phyloP scores from a whole-genome alignment of 2,888 invertebrate species.

The Aquatica leii region DNA sequence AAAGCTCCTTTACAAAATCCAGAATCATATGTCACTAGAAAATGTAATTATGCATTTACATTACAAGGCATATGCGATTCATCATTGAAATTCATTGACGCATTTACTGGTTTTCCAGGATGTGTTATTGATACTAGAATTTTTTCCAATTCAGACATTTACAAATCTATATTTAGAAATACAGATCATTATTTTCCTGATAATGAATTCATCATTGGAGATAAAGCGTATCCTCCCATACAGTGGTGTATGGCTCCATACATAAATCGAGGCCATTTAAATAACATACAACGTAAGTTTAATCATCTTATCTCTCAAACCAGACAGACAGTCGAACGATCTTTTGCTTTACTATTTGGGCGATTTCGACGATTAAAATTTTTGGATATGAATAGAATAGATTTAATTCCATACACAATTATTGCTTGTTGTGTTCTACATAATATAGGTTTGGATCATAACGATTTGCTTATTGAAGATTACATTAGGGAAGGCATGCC shows the following conservation, averaged over 20 bases:
- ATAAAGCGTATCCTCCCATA: conserved; percentile 43
- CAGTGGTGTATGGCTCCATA: conserved; percentile 40
- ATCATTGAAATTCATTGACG: neutral
- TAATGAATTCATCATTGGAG: conserved; percentile 42
- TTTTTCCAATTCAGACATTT: conserved; percentile 41
- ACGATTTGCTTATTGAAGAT: conserved; percentile 15
- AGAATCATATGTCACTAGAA: neutral
- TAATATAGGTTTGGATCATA: conserved; percentile 38
- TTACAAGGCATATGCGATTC: neutral
- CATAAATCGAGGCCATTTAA: conserved; percentile 36
- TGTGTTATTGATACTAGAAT: conserved; percentile 28
- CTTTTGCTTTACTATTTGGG: conserved; percentile 44
- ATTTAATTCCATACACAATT: conserved; percentile 42
- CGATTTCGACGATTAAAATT: conserved; percentile 44
- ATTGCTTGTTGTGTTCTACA: conserved; percentile 44
- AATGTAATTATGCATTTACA: conserved; percentile 11
- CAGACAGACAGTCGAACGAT: conserved; percentile 42
- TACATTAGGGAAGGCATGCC: conserved; percentile 6
- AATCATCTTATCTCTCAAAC: conserved; percentile 35
- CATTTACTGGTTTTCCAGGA: neutral
- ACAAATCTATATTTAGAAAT: conserved; percentile 19
- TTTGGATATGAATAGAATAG: conserved; percentile 44
- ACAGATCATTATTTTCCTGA: conserved; percentile 27
- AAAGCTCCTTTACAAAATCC: conserved; percentile 9
- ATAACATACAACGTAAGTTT: conserved; percentile 29